Conservation (phyloP, 2,113 vertebrate genomes). For the Emydura subglobosa region DNA sequence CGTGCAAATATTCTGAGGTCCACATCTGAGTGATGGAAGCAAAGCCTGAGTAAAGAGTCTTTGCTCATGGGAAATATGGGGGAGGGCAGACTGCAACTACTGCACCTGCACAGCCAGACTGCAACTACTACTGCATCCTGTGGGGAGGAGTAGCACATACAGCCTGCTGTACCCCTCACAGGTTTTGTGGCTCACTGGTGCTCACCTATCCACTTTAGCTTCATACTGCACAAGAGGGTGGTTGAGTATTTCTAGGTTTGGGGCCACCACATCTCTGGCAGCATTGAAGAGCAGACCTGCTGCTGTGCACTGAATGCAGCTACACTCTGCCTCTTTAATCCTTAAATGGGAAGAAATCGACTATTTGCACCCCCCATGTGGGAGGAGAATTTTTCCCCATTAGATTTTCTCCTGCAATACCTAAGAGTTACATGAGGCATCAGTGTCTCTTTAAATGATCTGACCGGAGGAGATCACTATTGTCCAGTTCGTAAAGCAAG, state of each 20-base stretch:
- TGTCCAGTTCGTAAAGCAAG: neutral
- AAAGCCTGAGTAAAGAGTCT: accelerated
- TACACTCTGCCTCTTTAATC: neutral
- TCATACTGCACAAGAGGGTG: neutral
- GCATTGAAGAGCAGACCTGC: neutral
- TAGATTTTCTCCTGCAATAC: neutral
- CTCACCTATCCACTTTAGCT: neutral
- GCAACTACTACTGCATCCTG: neutral
- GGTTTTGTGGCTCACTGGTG: neutral
- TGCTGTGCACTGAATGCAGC: neutral
- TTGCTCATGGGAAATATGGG: neutral
- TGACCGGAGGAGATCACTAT: neutral
- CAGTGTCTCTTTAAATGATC: neutral
- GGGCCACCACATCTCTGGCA: neutral
- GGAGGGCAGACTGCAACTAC: too few species aligned
- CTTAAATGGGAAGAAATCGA: neutral
- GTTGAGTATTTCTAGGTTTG: neutral
- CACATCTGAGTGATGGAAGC: neutral
- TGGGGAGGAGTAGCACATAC: neutral
- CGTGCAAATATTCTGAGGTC: neutral
- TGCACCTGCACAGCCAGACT: neutral
- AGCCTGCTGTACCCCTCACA: neutral
- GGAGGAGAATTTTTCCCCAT: neutral
- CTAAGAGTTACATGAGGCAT: neutral
- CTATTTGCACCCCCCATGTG: neutral